phyloP scores from a whole-genome alignment of 2,797 vertebrate genomes.

The Anolis apletophallus region DNA sequence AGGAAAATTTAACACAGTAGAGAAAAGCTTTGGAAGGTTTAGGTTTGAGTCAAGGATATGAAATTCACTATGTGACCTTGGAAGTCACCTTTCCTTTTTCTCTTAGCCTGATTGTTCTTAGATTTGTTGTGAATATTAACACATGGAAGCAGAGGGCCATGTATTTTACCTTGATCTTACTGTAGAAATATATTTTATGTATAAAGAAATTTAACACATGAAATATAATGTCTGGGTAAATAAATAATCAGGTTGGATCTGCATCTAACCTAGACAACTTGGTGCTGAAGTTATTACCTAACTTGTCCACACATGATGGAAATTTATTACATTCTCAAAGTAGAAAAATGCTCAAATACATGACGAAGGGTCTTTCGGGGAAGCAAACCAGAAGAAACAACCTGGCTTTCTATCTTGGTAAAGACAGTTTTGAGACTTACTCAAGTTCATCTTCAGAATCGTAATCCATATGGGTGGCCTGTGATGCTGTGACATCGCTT shows the following conservation, averaged over 20 bases:
- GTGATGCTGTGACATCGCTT: constrained; percentile 80
- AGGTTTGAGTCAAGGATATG: neutral
- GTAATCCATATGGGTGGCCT: constrained; percentile 62
- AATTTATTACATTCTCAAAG: neutral
- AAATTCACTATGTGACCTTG: neutral
- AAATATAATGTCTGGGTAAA: neutral
- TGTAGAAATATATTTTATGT: neutral
- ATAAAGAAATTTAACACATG: neutral
- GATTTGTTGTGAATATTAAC: neutral
- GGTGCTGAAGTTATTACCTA: neutral
- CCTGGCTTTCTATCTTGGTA: neutral
- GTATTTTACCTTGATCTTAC: neutral
- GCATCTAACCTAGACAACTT: neutral
- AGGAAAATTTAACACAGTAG: too few species aligned
- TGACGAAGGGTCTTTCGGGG: neutral
- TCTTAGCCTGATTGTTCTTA: neutral
- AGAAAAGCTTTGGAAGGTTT: too few species aligned
- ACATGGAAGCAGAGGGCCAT: neutral
- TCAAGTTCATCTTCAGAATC: constrained; percentile 86
- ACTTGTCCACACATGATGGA: neutral
- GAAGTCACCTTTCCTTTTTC: neutral
- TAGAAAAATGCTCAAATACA: constrained; percentile 28
- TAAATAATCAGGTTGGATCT: neutral
- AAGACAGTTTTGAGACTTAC: constrained; percentile 75
- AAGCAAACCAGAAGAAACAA: constrained; percentile 24